Base-by-base conservation (phyloP, 2,888 invertebrate genomes). In the Heliconius charithonia region DNA sequence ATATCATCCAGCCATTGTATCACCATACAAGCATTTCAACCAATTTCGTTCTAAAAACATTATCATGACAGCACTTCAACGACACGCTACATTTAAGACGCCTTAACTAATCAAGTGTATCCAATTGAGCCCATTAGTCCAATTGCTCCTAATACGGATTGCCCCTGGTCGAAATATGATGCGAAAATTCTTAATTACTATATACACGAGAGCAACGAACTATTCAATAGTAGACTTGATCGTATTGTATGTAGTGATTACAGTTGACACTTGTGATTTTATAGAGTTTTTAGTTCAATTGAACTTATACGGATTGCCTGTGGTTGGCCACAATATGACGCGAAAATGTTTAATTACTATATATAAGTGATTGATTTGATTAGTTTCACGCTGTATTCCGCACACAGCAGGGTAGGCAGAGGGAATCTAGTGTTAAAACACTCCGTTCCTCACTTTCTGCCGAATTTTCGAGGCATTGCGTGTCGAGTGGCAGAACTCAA, bases 71-170 rank as follows among this genome's bases (percentile, higher is more conserved):
- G 51, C 78, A 70, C 79, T 81, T 78, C 80, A 76, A 76, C 89
- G 87, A 85, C 89, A 89, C 88, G 87, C 84, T 84, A 89, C 87
- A 92, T 90, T 92, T 90, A 86, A 86, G 86, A 84, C 87, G 91
- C 88, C 91, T 94, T 93, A 92, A 91, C 91, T 93, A 91, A 93
- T 93, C 90, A 90, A 90, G 86, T 88, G 91, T 89, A 93, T 91
- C 91, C 92, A 94, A 93, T 94, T 94, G 91, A 86, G 90, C 90
- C 88, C 89, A 92, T 94, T 91, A 93, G 89, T 79, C 63, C 92
- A 94, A 94, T 94, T 94, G 91, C 88, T 91, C 90, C 91, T 93
- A 91, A 93, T 92, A 91, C 91, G 89, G 91, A 91, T 91, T 90
- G 90, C 88, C 90, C 89, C 89, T 88, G 86, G 84, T 88, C 89